These are phyloP conservation scores for Dipodomys spectabilis DNA, from an alignment of 2,113 vertebrate genomes.

Conservation along the genomic window DNA sequence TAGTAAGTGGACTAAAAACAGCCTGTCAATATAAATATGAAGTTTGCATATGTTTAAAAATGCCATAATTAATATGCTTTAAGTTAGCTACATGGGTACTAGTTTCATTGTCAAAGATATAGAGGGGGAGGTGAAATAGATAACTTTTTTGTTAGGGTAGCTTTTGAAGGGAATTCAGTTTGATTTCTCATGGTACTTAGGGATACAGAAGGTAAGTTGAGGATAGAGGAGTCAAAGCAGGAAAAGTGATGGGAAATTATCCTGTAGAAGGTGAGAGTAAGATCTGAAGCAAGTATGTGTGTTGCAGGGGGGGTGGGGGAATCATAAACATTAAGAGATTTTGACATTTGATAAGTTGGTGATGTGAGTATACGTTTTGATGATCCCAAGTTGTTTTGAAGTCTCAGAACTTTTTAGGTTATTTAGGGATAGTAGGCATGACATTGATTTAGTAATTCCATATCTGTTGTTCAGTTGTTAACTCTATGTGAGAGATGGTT, in stretches of 20 bases:
- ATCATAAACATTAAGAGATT: not conserved
- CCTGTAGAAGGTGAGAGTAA: not conserved
- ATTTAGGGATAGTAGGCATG: not conserved
- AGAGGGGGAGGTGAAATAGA: not conserved
- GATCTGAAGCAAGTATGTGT: not conserved
- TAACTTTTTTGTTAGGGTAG: not conserved
- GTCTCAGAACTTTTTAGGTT: not conserved
- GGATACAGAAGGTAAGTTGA: not conserved
- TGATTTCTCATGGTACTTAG: not conserved
- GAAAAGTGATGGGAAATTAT: not conserved
- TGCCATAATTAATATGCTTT: not conserved
- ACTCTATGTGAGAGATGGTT: not conserved
- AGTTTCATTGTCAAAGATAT: not conserved
- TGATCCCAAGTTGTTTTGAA: not conserved
- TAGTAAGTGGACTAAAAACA: not conserved
- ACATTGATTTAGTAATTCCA: not conserved
- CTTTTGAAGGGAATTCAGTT: slow-evolving; percentile 11
- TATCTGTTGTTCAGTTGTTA: not conserved
- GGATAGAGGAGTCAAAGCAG: too few relatives aligned
- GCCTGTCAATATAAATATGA: not conserved
- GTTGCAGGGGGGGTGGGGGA: not conserved
- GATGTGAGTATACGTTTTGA: not conserved
- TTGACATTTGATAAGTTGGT: not conserved
- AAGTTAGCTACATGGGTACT: not conserved
- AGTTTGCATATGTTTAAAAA: not conserved